Evolutionary conservation across 2,797 vertebrate species (phyloP), one percentile per base, ranked within the genome.

Genomic region (Decapterus maruadsi): DNA sequence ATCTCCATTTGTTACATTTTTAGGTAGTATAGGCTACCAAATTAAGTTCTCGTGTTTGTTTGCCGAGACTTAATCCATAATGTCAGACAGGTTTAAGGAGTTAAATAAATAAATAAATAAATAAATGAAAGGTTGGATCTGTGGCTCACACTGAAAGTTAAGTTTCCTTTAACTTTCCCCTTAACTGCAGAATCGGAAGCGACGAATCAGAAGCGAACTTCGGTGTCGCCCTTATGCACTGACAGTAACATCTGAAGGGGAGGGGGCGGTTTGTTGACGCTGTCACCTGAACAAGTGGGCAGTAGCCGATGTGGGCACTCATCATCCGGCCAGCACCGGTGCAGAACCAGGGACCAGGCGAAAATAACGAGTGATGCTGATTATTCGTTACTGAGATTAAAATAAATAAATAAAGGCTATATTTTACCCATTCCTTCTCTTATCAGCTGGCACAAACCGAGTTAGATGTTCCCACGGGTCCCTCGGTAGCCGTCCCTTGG

Each of bases 211-310:
- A 48, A 48, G 17, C 45, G 5, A 19, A 19, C 45, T 48, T 48
- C 45, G 19, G 17, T 17, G 2, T 19, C 45, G 17, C 45, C 45
- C 8, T 48, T 6, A 46, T 46, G 7, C 3, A 13, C 45, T 17
- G 77, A 78, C 84, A 31, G 87, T 81, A 82, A 64, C 89, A 91
- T 91, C 86, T 75, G 82, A 31, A 42, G 7, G 54, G 66, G 81
- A 69, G 69, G 84, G 79, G 80, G 83, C 70, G 72, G 75, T 56
- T 26, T 29, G 82, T 46, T 58, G 65, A 79, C 62, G 65, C 72
- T 72, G 89, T 90, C 91, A 92, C 89, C 91, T 89, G 87, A 91
- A 90, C 78, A 51, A 68, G 87, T 75, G 81, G 82, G 84, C 79
- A 46, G 82, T 19, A 26, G 26, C 26, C 26, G 1, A 69, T 73